Percentiles rank a stretch among this genome's conserved stretches.
These are phyloP conservation scores for Saccostrea cuccullata DNA, from an alignment of 1,140 invertebrate genomes.

Conservation along the genomic window DNA sequence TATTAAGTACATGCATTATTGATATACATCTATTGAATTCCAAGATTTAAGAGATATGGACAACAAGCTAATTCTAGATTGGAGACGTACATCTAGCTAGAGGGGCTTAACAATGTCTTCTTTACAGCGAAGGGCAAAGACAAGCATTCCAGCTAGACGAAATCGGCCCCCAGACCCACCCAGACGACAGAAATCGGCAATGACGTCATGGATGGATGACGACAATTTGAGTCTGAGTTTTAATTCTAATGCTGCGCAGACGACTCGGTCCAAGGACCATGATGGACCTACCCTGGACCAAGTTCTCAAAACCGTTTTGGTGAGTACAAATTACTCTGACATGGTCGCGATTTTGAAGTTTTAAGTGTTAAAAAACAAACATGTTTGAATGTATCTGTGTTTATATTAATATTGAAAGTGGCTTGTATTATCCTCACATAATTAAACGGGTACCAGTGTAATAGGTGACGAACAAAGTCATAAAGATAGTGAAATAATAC, in stretches of 20 bases:
- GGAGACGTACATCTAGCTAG: not conserved
- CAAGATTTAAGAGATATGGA: no score
- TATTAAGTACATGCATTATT: no score
- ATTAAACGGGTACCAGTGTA: no score
- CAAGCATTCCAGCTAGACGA: not conserved
- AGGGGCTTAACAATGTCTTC: not conserved
- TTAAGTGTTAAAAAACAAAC: no score
- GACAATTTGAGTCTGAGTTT: conserved; percentile 13
- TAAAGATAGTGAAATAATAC: no score
- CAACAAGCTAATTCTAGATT: not conserved
- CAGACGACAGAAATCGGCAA: not conserved
- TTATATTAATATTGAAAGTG: no score
- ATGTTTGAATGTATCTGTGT: no score
- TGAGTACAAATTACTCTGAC: not conserved
- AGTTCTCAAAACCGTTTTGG: not conserved
- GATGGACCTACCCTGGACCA: not conserved
- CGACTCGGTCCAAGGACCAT: not conserved
- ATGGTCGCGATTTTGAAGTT: no score
- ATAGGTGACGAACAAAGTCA: no score
- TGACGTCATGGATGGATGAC: conserved; percentile 25
- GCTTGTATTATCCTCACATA: no score
- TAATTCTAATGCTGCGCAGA: not conserved
- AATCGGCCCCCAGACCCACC: not conserved
- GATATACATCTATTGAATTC: no score
- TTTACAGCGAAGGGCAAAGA: not conserved